Percentiles rank a stretch among this genome's conserved stretches.
These are phyloP conservation scores for Brachionus rubens DNA, from an alignment of 1,140 invertebrate species.

Conservation along the genomic window DNA sequence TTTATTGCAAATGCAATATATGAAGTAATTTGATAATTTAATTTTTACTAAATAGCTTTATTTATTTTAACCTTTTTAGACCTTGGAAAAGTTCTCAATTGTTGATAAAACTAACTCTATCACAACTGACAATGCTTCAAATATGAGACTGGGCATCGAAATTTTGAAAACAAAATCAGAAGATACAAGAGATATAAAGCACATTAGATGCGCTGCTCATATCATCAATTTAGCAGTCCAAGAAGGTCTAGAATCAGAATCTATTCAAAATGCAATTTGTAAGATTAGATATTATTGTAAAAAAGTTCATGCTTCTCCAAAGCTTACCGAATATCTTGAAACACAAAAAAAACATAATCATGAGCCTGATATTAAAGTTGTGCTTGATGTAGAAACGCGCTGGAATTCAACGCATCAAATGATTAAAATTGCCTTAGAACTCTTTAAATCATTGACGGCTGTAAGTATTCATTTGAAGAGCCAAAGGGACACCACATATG, in stretches of 20 bases:
- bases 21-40: not conserved
- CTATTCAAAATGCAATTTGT: not conserved
- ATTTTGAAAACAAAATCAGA: not conserved
- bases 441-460: not conserved
- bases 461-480: not conserved
- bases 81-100: not conserved
- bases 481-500: not conserved
- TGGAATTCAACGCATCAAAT: not conserved
- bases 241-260: not conserved
- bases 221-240: not conserved
- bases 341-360: not conserved
- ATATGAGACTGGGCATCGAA: not conserved
- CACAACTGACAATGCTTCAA: not conserved
- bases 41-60: not conserved
- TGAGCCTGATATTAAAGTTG: not conserved
- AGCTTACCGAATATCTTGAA: not conserved
- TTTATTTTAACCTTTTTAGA: not conserved
- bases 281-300: not conserved
- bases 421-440: not conserved
- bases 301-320: not conserved
- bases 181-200: not conserved
- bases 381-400: not conserved
- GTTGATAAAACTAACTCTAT: not conserved
- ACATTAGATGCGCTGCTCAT: not conserved
- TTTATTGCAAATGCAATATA: slow-evolving; percentile 48